Evolutionary conservation across 2,113 vertebrate species (phyloP).

Genomic region (Chrysemys picta): DNA sequence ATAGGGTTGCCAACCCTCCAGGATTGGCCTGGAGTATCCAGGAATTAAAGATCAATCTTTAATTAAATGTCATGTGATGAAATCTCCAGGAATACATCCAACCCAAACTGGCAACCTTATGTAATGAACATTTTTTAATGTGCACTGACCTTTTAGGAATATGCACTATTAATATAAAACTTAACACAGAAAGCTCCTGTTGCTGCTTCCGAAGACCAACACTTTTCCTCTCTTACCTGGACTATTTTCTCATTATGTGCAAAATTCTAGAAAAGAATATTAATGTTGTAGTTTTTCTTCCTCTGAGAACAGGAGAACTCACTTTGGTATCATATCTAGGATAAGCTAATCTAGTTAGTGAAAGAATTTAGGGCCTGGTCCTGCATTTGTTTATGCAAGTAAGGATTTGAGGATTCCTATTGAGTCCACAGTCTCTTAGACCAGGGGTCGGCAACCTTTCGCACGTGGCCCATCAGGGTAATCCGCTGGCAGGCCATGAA

Average conservation of each 20-base stretch:
- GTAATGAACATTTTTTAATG: not conserved
- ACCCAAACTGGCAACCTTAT: too few relatives aligned
- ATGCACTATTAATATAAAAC: not conserved
- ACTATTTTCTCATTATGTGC: too few relatives aligned
- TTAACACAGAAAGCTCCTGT: not conserved
- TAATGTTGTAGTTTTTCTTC: not conserved
- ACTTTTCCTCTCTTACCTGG: not conserved
- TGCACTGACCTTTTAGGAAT: not conserved
- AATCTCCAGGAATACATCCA: too few relatives aligned
- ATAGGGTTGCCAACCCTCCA: too few relatives aligned
- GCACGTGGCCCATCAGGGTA: too few relatives aligned
- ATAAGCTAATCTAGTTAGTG: not conserved
- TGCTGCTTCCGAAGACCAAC: not conserved
- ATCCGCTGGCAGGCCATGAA: too few relatives aligned
- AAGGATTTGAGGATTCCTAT: not conserved
- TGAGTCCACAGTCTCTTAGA: not conserved
- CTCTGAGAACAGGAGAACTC: not conserved
- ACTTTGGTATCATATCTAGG: rapidly evolving
- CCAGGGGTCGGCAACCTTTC: not conserved
- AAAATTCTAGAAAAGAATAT: not conserved
- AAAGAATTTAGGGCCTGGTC: not conserved
- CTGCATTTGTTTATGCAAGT: not conserved
- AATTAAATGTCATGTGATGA: too few relatives aligned
- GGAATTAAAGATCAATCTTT: too few relatives aligned
- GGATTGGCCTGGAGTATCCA: too few relatives aligned